Conservation (phyloP, 1,140 invertebrate genomes). For the Neodiprion pinetum region DNA sequence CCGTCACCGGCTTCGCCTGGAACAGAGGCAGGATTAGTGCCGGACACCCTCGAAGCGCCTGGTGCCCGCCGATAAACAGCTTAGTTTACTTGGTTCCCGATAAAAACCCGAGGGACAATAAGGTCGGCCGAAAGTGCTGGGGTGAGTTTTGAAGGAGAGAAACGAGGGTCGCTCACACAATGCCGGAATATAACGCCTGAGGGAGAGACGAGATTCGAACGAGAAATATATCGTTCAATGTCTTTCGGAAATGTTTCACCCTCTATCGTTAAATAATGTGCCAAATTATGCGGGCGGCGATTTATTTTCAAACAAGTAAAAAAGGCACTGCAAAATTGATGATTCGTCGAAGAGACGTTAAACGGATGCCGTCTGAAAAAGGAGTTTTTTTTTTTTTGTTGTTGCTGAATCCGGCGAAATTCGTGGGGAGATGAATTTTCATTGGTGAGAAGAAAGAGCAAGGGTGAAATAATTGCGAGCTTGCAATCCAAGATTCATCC, state of each 20-base stretch:
- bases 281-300: no score
- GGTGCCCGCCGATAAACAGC: constrained; percentile 43
- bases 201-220: neutral
- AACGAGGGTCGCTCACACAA: neutral
- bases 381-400: neutral
- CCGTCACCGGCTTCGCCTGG: no score
- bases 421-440: neutral
- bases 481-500: no score
- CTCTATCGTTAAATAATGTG: no score
- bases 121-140: constrained; percentile 17
- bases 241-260: no score
- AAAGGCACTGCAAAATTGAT: no score
- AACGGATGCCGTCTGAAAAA: neutral
- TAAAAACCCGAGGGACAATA: constrained; percentile 25
- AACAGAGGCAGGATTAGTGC: neutral
- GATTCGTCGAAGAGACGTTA: no score
- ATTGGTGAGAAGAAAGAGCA: no score
- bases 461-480: no score
- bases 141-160: neutral
- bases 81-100: constrained; percentile 36
- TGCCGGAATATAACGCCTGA: neutral
- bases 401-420: neutral
- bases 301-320: no score
- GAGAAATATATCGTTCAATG: neutral
- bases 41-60: constrained; percentile 19